Evolutionary conservation across 92 coral and sea anemone genomes (phyloP).

Genomic region (Desmophyllum pertusum): DNA sequence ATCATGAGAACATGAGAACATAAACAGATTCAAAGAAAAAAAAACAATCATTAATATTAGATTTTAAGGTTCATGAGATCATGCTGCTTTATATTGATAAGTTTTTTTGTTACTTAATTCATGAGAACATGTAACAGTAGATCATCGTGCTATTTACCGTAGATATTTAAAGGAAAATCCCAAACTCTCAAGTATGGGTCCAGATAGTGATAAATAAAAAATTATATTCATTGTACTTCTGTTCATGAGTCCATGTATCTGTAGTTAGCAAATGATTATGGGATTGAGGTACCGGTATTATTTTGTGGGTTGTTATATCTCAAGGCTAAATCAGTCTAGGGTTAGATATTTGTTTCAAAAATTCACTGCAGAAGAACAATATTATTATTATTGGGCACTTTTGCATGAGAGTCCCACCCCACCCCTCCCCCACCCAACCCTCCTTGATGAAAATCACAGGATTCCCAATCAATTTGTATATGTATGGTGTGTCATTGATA

Average conservation of each 20-base stretch:
- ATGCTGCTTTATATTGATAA: neutral
- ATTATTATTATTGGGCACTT: no score
- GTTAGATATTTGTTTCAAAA: no score
- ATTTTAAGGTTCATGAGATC: constrained; percentile 20
- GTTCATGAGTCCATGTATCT: constrained; percentile 8
- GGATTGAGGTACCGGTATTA: neutral
- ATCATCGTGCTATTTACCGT: neutral
- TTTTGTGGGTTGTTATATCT: neutral
- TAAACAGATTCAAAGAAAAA: neutral
- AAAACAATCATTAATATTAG: neutral
- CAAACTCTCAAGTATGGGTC: no score
- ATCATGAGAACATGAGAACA: neutral
- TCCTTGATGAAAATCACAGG: no score
- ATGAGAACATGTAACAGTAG: constrained; percentile 1
- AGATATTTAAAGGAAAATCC: no score
- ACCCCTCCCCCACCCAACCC: no score
- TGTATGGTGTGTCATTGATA: no score
- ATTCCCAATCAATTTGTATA: no score
- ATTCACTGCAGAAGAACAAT: no score
- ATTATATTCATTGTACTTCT: neutral
- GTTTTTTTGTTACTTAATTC: neutral
- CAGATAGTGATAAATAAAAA: no score
- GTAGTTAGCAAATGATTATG: neutral
- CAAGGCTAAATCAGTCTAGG: neutral
- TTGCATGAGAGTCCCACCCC: no score